Percentiles rank a stretch among this genome's conserved stretches.
phyloP scores from a whole-genome alignment of 1,140 invertebrate genomes.

The Tachypleus tridentatus region DNA sequence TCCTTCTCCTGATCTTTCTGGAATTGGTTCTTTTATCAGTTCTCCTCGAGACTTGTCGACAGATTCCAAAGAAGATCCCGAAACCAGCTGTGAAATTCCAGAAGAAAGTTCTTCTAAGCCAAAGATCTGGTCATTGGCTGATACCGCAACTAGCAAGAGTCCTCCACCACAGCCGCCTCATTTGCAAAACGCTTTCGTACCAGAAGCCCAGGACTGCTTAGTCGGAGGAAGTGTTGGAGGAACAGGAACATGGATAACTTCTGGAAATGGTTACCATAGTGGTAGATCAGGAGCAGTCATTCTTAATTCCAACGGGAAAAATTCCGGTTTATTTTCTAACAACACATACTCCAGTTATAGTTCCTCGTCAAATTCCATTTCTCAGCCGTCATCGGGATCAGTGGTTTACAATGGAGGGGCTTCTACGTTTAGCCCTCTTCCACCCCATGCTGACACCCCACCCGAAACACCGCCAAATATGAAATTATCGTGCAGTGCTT shows the following conservation, averaged over 20 bases:
- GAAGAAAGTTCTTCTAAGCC: conserved; percentile 46
- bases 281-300: conserved; percentile 42
- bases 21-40: too few relatives aligned
- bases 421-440: conserved; percentile 5
- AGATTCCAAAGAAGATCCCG: too few relatives aligned
- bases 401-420: conserved; percentile 2
- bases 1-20: too few relatives aligned
- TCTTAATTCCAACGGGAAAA: conserved; percentile 33
- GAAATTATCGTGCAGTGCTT: conserved; percentile 39
- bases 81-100: too few relatives aligned
- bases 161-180: conserved; percentile 48
- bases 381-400: not conserved
- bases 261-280: too few relatives aligned
- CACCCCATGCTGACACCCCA: conserved; percentile 58
- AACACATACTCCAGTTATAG: too few relatives aligned
- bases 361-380: too few relatives aligned
- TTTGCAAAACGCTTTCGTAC: not conserved
- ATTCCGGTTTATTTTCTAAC: too few relatives aligned
- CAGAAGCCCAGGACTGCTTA: not conserved
- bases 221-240: conserved; percentile 9
- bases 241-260: conserved; percentile 7
- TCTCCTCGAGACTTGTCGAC: too few relatives aligned
- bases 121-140: conserved; percentile 93
- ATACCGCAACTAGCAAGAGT: conserved; percentile 92
- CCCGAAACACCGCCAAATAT: conserved; percentile 84